Evolutionary conservation across 2,113 vertebrate species (phyloP).

Genomic region (Danionella cerebrum): DNA sequence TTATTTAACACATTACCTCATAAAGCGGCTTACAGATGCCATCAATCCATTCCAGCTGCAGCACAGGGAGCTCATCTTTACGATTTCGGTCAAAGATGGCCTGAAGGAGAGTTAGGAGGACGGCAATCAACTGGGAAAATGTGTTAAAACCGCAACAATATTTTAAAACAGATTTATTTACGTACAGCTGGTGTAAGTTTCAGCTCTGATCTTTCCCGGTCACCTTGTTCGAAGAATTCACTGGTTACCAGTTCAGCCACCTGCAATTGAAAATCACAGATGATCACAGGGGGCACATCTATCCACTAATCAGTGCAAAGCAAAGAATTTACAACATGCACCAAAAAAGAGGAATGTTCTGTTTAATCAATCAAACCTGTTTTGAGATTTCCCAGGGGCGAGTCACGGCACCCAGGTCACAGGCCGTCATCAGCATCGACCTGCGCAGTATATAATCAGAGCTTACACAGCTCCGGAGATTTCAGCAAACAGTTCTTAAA

Average conservation of each 20-base stretch:
- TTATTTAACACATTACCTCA: slow-evolving; percentile 66
- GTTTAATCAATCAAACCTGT: slow-evolving; percentile 67
- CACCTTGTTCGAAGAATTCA: slow-evolving; percentile 97
- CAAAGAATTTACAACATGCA: neutral
- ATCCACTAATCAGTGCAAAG: neutral
- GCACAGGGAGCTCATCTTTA: slow-evolving; percentile 89
- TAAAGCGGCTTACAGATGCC: slow-evolving; percentile 93
- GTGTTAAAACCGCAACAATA: no score
- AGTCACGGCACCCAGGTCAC: slow-evolving; percentile 96
- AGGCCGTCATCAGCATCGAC: slow-evolving; percentile 98
- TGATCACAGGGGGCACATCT: no score
- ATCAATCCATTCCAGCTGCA: slow-evolving; percentile 96
- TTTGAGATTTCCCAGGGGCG: slow-evolving; percentile 98
- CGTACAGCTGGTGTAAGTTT: slow-evolving; percentile 93
- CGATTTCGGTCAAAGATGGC: slow-evolving; percentile 98
- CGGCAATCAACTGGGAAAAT: no score
- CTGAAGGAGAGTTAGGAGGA: slow-evolving; percentile 51
- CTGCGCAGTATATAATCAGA: slow-evolving; percentile 59
- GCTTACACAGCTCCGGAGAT: neutral
- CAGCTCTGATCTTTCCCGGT: slow-evolving; percentile 90
- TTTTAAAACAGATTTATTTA: no score
- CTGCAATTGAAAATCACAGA: slow-evolving; percentile 64
- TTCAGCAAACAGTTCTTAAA: neutral
- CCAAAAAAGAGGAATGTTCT: no score
- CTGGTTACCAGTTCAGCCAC: slow-evolving; percentile 96